Conservation (phyloP, 2,113 vertebrate genomes). For the Fukomys damarensis region DNA sequence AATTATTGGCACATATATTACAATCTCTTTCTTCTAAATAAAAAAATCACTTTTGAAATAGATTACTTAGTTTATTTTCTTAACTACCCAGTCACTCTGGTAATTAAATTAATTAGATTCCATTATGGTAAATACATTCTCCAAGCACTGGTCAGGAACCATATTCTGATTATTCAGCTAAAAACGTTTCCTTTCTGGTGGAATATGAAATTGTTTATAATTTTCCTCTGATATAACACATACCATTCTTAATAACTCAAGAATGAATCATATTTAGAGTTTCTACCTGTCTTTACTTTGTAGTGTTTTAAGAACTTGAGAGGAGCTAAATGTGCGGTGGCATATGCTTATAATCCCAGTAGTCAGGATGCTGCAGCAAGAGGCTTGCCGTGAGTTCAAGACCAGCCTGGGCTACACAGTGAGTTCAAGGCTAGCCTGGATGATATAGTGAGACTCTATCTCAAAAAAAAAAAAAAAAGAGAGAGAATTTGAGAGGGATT, state of each 20-base stretch:
- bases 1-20: background rate
- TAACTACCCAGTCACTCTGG: conserved; percentile 59
- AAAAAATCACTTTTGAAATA: conserved; percentile 57
- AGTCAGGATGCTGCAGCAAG: background rate
- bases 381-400: background rate
- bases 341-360: background rate
- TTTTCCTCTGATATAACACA: background rate
- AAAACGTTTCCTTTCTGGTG: background rate
- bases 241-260: conserved; percentile 51
- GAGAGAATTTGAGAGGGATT: conserved; percentile 55
- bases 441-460: background rate
- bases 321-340: background rate
- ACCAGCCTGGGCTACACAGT: background rate
- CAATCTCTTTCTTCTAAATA: conserved; percentile 39
- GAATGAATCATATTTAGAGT: background rate
- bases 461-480: background rate
- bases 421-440: background rate
- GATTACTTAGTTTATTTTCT: conserved; percentile 67
- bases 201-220: background rate
- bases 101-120: conserved; percentile 66
- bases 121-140: background rate
- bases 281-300: background rate
- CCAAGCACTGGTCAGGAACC: background rate
- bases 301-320: conserved; percentile 26
- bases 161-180: background rate